phyloP scores from a whole-genome alignment of 2,797 vertebrate species.

The Lagodon rhomboides region DNA sequence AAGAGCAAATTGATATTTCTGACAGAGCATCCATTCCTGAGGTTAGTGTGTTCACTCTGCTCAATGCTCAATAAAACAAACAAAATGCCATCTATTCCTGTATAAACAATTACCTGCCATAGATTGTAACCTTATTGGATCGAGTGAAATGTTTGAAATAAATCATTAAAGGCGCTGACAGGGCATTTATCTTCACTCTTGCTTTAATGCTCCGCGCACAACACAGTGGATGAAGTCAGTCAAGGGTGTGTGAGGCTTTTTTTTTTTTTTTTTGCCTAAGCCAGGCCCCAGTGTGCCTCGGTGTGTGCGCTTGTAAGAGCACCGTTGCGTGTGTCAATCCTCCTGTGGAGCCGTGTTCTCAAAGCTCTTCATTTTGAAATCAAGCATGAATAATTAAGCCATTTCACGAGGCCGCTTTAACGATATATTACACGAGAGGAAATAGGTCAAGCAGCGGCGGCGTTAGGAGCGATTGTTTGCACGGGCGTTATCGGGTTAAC shows the following conservation, averaged over 20 bases:
- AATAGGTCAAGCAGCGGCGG: constrained; percentile 85
- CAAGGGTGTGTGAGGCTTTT: constrained; percentile 67
- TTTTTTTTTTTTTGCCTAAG: constrained; percentile 46
- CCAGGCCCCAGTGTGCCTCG: constrained; percentile 65
- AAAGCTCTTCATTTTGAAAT: constrained; percentile 87
- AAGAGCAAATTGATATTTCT: constrained; percentile 70
- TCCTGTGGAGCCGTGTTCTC: constrained; percentile 85
- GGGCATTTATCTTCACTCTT: constrained; percentile 87
- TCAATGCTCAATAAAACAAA: constrained; percentile 83
- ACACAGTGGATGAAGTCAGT: constrained; percentile 81
- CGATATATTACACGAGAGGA: constrained; percentile 85
- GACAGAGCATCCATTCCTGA: constrained; percentile 72
- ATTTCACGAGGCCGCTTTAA: constrained; percentile 86
- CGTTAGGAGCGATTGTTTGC: constrained; percentile 73
- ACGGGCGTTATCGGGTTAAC: constrained; percentile 75
- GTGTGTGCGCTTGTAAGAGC: constrained; percentile 84
- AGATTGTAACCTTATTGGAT: constrained; percentile 83
- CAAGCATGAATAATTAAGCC: constrained; percentile 89
- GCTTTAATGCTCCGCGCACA: constrained; percentile 82
- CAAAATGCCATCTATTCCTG: constrained; percentile 77
- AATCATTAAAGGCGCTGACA: constrained; percentile 87
- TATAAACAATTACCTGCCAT: constrained; percentile 85
- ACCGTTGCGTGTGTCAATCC: constrained; percentile 84
- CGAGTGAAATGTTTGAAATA: constrained; percentile 85
- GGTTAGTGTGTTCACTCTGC: constrained; percentile 70